A percentile compares a stretch with the other conserved stretches of the same genome.
These are phyloP conservation scores for Nautilus pompilius DNA, from an alignment of 1,140 invertebrate genomes.

Conservation along the genomic window DNA sequence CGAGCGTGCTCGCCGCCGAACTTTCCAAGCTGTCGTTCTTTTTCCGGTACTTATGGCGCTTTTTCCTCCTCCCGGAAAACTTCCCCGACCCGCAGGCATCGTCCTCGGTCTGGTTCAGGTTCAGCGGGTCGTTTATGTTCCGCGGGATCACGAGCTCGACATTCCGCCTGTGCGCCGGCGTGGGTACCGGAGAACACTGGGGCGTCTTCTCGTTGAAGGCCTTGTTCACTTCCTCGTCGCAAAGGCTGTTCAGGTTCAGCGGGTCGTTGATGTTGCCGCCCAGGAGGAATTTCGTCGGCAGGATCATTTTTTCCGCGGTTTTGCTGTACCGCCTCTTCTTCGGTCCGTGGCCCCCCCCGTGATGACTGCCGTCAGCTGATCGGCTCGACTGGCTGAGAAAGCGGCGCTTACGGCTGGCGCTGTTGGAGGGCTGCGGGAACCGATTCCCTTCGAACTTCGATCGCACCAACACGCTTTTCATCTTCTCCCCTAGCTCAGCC, in stretches of 20 bases:
- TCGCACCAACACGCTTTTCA: too few relatives aligned
- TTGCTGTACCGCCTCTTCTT: conserved; percentile 9
- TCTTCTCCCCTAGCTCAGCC: too few relatives aligned
- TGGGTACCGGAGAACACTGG: conserved; percentile 82
- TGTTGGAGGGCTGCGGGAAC: too few relatives aligned
- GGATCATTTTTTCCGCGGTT: conserved; percentile 57
- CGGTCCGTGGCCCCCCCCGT: background rate
- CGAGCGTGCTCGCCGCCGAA: conserved; percentile 5
- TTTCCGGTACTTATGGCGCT: conserved; percentile 45
- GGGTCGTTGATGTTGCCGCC: conserved; percentile 95
- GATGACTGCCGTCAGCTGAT: background rate
- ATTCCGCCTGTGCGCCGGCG: conserved; percentile 75
- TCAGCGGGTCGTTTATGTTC: conserved; percentile 87
- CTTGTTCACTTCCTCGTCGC: conserved; percentile 77
- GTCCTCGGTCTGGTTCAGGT: conserved; percentile 72
- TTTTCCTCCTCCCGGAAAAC: conserved; percentile 58
- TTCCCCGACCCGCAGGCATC: conserved; percentile 59
- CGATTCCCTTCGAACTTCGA: too few relatives aligned
- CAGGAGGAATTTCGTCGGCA: conserved; percentile 88
- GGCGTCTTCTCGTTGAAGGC: conserved; percentile 79
- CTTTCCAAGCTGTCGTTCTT: conserved; percentile 20
- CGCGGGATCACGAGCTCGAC: conserved; percentile 89
- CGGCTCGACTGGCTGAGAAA: background rate
- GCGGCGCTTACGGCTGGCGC: background rate
- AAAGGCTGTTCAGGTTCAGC: conserved; percentile 87